Evolutionary conservation across 2,113 vertebrate genomes (phyloP), one percentile per base, ranked within the genome.

Genomic region (Scortum barcoo): DNA sequence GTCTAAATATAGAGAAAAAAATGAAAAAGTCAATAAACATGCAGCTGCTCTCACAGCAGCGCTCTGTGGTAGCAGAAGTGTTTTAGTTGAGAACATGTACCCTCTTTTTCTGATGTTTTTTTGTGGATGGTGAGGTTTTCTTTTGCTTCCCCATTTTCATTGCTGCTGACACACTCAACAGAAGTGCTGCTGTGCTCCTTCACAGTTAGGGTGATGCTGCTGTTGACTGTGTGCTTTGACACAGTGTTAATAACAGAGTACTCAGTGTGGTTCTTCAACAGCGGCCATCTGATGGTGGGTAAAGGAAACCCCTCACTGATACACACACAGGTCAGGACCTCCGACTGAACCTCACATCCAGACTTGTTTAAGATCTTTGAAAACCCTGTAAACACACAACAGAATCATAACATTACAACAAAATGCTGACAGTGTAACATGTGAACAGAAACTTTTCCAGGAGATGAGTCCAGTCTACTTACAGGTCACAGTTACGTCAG

Each of bases 401-500:
- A 80, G 19, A 36, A 17, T 56, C 3, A 46, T 22, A 51, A 68
- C 20, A n/a, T 84, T 10, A 54, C 4, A 38, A 11, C 44, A 51
- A 33, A 38, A 33, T 5, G 7, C 28, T 73, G 10, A n/a, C 7
- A 0, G 36, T 65, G 38, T 24, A 3, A 22, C 51, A 30, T 24
- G 1, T 57, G 19, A 48, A 51, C 12, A 28, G 13, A 1, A 33
- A 8, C 3, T 22, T n/a, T 8, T 53, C 8, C 56, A 50, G 13
- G 16, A 38, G 0, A 50, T 40, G 0, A 65, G 1, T 14, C 1
- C 0, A 7, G 24, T 67, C 12, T 66, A 88, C 92, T 92, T 72
- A 93, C 90, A 22, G n/a, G n/a, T n/a, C 69, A 92, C 78, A 1
- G 60, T 80, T 7, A 93, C 57, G 5, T 78, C 51, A 19, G 63